Evolutionary conservation across 1,140 invertebrate species (phyloP).

Genomic region (Drosophila lini): DNA sequence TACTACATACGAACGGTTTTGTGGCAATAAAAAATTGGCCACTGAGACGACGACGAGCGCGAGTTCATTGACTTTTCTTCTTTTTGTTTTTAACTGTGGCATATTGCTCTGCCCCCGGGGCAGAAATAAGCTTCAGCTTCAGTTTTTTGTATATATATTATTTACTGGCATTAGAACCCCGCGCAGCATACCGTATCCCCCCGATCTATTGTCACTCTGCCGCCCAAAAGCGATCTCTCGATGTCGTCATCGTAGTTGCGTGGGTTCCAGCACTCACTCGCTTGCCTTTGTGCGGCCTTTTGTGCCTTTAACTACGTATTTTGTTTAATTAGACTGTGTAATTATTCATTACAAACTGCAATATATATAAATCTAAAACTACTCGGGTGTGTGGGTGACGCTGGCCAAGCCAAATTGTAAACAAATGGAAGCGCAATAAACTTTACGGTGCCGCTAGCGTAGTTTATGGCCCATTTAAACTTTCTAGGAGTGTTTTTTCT

Average conservation of each 20-base stretch:
- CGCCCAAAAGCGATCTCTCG: slow-evolving; percentile 17
- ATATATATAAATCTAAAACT: slow-evolving; percentile 35
- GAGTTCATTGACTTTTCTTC: slow-evolving; percentile 61
- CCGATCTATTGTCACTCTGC: slow-evolving; percentile 35
- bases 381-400: slow-evolving; percentile 14
- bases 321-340: slow-evolving; percentile 64
- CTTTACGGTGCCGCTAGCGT: not conserved
- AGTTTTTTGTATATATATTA: slow-evolving; percentile 1
- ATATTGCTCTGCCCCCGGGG: slow-evolving; percentile 32
- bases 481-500: slow-evolving; percentile 17
- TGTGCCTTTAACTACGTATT: slow-evolving; percentile 42
- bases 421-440: slow-evolving; percentile 38
- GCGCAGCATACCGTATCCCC: slow-evolving; percentile 13
- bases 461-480: slow-evolving; percentile 25
- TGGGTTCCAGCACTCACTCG: slow-evolving; percentile 51
- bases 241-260: slow-evolving; percentile 61
- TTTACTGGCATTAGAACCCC: slow-evolving; percentile 30
- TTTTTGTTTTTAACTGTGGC: slow-evolving; percentile 54
- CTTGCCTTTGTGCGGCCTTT: slow-evolving; percentile 61
- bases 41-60: slow-evolving; percentile 43
- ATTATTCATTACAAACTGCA: slow-evolving; percentile 63
- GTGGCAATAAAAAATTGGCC: slow-evolving; percentile 75
- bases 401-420: slow-evolving; percentile 30
- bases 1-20: slow-evolving; percentile 52
- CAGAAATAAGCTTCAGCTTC: slow-evolving; percentile 20